Base-by-base conservation (phyloP, 1,140 invertebrate genomes). In the Heterodera carotae region DNA sequence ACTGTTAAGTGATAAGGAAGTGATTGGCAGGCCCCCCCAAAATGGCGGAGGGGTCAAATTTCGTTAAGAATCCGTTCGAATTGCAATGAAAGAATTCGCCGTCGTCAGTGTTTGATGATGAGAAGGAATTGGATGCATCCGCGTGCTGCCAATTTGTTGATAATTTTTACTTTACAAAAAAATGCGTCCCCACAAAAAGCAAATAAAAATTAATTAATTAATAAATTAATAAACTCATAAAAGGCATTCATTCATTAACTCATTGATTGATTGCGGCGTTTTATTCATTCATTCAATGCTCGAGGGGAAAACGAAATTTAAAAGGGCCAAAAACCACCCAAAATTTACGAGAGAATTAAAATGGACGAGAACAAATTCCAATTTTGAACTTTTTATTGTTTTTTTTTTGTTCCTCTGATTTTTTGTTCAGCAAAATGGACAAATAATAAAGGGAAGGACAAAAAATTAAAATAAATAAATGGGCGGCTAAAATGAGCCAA, bases 401-500 rank as follows among this genome's bases (percentile, higher is more conserved):
- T 56, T 56, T n/a, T n/a, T 43, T 43, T 22, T 56, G 48, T 56
- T 56, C 18, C 48, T 56, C 18, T 56, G 18, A 56, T 56, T 56
- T 7, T 22, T 43, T 43, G 39, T 43, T 43, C 15, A 56, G 48
- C 48, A 56, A 56, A 43, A 56, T 56, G 48, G 48, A 56, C 48
- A 56, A 56, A 56, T 56, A 56, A 43, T 8, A 56, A 22, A 56
- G 22, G 5, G 22, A 56, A 5, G 12, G 48, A 22, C 22, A 4
- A 56, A 22, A 15, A 15, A 18, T 56, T 0, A 56, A 8, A 56
- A 56, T 56, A 56, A 56, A 56, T 56, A 56, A n/a, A 22, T 15
- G 48, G 48, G 48, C 48, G 48, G 48, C 48, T 56, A 56, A 56
- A 56, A 56, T 56, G 22, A 56, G 48, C 48, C 48, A 56, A 56